Percentiles rank a stretch among this genome's conserved stretches.
Conservation (phyloP, 2,113 vertebrate species). For the Platycercus adscitus region DNA sequence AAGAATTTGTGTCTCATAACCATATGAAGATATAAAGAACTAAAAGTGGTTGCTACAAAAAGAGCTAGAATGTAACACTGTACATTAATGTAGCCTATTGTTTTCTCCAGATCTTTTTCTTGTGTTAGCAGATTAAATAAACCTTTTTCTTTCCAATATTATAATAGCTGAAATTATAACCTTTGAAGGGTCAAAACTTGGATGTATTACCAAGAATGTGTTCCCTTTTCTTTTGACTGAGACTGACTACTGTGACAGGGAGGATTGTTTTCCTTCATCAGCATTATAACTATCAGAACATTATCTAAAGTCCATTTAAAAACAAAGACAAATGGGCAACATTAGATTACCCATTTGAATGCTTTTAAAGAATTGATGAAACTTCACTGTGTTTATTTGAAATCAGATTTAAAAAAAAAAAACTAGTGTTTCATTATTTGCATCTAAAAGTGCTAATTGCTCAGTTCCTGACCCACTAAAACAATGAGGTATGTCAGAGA, state of each 20-base stretch:
- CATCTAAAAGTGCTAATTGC: neutral
- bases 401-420: neutral
- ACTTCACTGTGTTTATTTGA: neutral
- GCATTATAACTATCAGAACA: neutral
- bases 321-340: neutral
- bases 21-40: neutral
- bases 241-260: neutral
- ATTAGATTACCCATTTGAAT: neutral
- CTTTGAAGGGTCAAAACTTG: neutral
- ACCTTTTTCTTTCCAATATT: neutral
- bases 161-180: neutral
- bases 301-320: neutral
- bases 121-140: neutral
- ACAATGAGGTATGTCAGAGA: accelerated
- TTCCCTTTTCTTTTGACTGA: neutral
- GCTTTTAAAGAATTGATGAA: neutral
- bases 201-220: neutral
- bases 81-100: neutral
- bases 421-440: neutral
- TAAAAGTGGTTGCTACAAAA: neutral
- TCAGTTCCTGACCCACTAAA: neutral
- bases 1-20: neutral
- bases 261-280: neutral
- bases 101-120: neutral
- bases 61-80: neutral